Evolutionary conservation across 2,888 invertebrate species (phyloP), one percentile per base, ranked within the genome.

Genomic region (Cantharis flavilabris): DNA sequence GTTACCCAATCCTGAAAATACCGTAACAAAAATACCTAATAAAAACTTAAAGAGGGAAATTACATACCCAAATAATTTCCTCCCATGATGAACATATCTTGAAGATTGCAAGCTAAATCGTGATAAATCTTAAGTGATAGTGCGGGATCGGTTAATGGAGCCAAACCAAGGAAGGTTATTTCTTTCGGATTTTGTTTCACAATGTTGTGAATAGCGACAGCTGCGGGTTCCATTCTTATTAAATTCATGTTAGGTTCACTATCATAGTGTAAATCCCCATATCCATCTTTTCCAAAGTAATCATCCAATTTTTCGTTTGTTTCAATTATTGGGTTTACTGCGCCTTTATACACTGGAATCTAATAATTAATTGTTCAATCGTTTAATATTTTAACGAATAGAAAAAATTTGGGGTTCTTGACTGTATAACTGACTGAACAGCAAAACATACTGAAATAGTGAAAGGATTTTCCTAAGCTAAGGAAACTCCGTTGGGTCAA

Each of bases 101-200:
- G 92, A 0, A 96, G 87, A 79, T 92, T 90, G 18, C 89, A 84
- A 0, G 92, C 86, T 84, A 96, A 93, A 7, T 90, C 85, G 0
- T 93, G 91, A 82, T 94, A 94, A 83, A 95, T 86, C 83, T 92
- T 92, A 3, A 94, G 89, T 1, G 95, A 93, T 78, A 96, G 84
- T 0, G 96, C 96, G 65, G 96, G 88, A 84, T 96, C 96, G 0
- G 96, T 96, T 26, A 97, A 86, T 0, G 97, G 92, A 0, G 94
- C 96, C 20, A 96, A 86, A 49, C 93, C 91, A 7, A 94, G 89
- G 11, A 95, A 84, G 0, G 91, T 90, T 20, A 94, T 88, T 83
- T 93, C 86, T 75, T 90, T 91, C 87, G 90, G 86, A 86, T 91
- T 85, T 74, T 88, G 87, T 70, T 90, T 89, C 3, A 93, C 91